Base-by-base conservation (phyloP, 2,888 invertebrate species). In the Octonoba sinensis region DNA sequence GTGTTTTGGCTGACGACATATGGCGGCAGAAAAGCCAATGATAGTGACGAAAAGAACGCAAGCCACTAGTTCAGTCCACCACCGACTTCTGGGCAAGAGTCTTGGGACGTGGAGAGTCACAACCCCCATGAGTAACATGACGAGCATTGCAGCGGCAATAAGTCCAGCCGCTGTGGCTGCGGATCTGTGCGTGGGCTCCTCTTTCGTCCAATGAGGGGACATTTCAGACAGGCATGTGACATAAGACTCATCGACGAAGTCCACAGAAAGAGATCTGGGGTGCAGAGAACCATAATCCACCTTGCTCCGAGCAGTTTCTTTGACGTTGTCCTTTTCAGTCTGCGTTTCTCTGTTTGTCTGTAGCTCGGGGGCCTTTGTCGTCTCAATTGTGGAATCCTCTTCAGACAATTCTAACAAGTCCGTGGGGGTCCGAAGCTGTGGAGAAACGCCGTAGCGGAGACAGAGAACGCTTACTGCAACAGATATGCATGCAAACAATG, bases 1-100 rank as follows among this genome's bases (percentile, higher is more conserved):
- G 60, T 84, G 84, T 47, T 67, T 84, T 13, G 85, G 85, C 72
- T 85, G 84, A 13, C 70, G 46, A 15, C 73, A 65, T 12, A 85
- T 72, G 3, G 76, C 46, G 12, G 82, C 77, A 6, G 82, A 54
- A 22, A 47, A 83, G 16, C 27, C 69, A 13, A 83, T 54, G 44
- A 84, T 62, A 3, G 66, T 56, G 20, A 83, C 44, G 57, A 83
- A 82, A 13, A 84, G 51, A 4, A 57, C 22, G 24, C 75, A 74
- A 16, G 82, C 74, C 16, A 82, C 56, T 15, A 82, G 66, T 70
- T 84, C 83, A 1, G 74, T 79, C 78, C 83, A 84, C 84, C 82
- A 84, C 13, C 75, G 27, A n/a, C 66, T 73, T 59, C 18, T 47
- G 6, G 81, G 71, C n/a, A 83, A 51, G 18, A 83, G n/a, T 36